Evolutionary conservation across 2,888 invertebrate species (phyloP).

Genomic region (Dyspetes luteomarginatus): DNA sequence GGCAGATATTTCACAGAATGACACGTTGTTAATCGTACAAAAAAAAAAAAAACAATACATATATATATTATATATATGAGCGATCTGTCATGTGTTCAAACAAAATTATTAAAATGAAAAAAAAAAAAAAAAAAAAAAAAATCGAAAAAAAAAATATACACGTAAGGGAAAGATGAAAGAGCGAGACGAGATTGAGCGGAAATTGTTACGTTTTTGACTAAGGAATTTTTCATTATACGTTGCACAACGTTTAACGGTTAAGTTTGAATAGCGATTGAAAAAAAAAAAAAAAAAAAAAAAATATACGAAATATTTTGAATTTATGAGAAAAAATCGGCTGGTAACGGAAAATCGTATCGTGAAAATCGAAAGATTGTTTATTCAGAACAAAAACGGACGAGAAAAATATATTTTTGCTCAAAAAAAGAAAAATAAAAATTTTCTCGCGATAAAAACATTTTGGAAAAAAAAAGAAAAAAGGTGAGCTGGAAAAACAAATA

Average conservation of each 20-base stretch:
- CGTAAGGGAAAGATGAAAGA: constrained; percentile 17
- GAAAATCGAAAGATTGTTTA: neutral
- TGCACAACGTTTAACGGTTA: constrained; percentile 22
- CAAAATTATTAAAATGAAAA: constrained; percentile 57
- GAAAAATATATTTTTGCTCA: constrained; percentile 9
- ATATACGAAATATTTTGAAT: too few species aligned
- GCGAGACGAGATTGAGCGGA: constrained; percentile 16
- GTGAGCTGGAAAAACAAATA: constrained; percentile 64
- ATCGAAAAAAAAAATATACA: neutral
- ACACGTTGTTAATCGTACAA: constrained; percentile 81
- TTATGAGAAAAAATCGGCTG: too few species aligned
- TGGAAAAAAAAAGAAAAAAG: neutral
- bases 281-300: constrained; percentile 19
- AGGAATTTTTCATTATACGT: constrained; percentile 14
- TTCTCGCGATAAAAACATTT: constrained; percentile 12
- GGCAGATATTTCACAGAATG: constrained; percentile 68
- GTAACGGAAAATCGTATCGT: too few species aligned
- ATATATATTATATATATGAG: constrained; percentile 76
- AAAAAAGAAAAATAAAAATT: constrained; percentile 1
- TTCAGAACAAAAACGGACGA: constrained; percentile 10
- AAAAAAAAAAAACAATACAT: constrained; percentile 70
- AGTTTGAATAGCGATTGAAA: constrained; percentile 8
- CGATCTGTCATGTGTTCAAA: constrained; percentile 83
- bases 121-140: constrained; percentile 58
- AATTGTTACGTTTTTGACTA: neutral